Conservation (phyloP, 2,888 invertebrate genomes). For the Apodemia mormo region DNA sequence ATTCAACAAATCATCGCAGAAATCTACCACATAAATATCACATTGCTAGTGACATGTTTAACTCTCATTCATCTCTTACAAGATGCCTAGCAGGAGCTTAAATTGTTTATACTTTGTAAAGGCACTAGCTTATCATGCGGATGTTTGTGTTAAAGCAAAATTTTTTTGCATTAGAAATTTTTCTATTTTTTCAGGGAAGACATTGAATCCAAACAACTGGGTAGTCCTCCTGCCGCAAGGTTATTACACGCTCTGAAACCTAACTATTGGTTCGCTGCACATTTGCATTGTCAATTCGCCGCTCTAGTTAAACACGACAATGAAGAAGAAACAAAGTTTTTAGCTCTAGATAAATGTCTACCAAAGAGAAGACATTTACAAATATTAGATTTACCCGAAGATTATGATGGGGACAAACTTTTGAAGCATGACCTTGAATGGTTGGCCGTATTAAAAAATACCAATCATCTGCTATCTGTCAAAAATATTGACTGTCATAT, state of each 20-base stretch:
- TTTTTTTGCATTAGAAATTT: neutral
- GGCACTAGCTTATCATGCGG: no score
- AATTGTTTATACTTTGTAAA: no score
- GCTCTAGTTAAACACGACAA: constrained; percentile 90
- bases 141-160: no score
- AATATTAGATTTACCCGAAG: constrained; percentile 85
- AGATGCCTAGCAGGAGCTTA: no score
- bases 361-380: constrained; percentile 94
- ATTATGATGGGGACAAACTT: constrained; percentile 75
- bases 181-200: constrained; percentile 84
- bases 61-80: no score
- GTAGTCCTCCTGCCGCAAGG: constrained; percentile 92
- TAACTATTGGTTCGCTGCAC: constrained; percentile 97
- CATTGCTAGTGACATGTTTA: no score
- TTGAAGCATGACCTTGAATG: constrained; percentile 95
- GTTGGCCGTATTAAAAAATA: constrained; percentile 92
- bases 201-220: constrained; percentile 90
- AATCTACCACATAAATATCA: no score
- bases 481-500: constrained; percentile 87
- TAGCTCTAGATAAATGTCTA: constrained; percentile 98
- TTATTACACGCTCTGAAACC: constrained; percentile 91
- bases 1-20: no score
- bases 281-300: constrained; percentile 97
- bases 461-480: constrained; percentile 93
- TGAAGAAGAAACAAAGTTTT: constrained; percentile 86